Evolutionary conservation across 1,140 invertebrate genomes (phyloP).

Genomic region (Patella vulgata): DNA sequence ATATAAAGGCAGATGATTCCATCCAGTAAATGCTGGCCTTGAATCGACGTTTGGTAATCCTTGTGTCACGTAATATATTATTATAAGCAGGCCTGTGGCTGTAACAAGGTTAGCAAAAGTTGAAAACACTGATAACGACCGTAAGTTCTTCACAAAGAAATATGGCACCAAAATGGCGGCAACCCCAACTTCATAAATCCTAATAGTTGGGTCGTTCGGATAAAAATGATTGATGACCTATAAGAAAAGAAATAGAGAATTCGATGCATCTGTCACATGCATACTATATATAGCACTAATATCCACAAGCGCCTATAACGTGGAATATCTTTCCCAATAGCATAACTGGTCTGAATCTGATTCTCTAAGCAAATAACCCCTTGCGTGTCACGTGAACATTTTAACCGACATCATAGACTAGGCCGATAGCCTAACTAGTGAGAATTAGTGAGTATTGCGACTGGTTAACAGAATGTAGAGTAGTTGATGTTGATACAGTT

Average conservation of each 20-base stretch:
- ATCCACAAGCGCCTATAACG: not conserved
- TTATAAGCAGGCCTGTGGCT: conserved; percentile 56
- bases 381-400: not conserved
- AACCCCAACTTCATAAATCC: conserved; percentile 46
- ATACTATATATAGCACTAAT: not conserved
- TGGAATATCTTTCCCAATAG: not conserved
- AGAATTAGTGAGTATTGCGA: too few relatives aligned
- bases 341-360: not conserved
- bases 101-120: conserved; percentile 76
- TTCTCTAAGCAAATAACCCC: not conserved
- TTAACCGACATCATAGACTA: too few relatives aligned
- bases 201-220: conserved; percentile 16
- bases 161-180: conserved; percentile 51
- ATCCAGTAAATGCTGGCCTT: conserved; percentile 75
- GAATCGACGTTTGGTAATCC: conserved; percentile 58
- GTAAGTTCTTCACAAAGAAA: conserved; percentile 76
- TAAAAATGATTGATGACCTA: conserved; percentile 37
- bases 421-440: too few relatives aligned
- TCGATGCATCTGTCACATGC: not conserved
- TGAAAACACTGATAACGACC: conserved; percentile 84
- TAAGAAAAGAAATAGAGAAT: conserved; percentile 14
- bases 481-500: too few relatives aligned
- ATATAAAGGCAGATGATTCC: conserved; percentile 72
- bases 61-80: conserved; percentile 64
- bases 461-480: too few relatives aligned